Evolutionary conservation across 2,113 vertebrate genomes (phyloP), one percentile per base, ranked within the genome.

Genomic region (Lepisosteus osseus): DNA sequence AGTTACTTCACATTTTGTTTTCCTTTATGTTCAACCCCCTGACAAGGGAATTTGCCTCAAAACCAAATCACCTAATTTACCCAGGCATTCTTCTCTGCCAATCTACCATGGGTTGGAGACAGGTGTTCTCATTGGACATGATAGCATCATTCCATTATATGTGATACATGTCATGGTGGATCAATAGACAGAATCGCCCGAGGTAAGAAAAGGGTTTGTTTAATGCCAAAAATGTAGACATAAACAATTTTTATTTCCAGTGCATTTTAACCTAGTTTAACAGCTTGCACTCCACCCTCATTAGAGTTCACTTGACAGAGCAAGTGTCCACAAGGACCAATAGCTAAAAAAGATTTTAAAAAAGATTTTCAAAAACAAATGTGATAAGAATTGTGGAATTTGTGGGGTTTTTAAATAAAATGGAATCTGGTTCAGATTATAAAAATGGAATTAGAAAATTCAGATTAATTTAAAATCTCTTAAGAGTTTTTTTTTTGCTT

Each of bases 71-170:
- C 69, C 70, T 83, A 85, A 87, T 86, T 67, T 74, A 76, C 70
- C 41, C 69, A 82, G 87, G 87, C 83, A 85, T 80, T 77, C 72
- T 80, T 82, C 78, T 80, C 81, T 86, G 80, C 77, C 75, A 59
- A 78, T 83, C 69, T 76, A 76, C 72, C 72, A 77, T 67, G 70
- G 69, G 69, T 78, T 82, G 72, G 69, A 83, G 88, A 87, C 86
- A 90, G 89, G 86, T 88, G 86, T 85, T 89, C 85, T 90, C 78
- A 89, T 89, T 29, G 78, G 86, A 86, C 83, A 75, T 78, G 89
- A 86, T 88, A 82, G 85, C 81, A 80, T 73, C 68, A 76, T 67
- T 70, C 62, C 70, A 76, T 87, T 81, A 84, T 70, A 70, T 77
- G 81, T 89, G 87, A 91, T 84, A 82, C 64, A 62, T 85, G 90